A percentile compares a stretch with the other conserved stretches of the same genome.
phyloP scores from a whole-genome alignment of 2,888 invertebrate genomes.

The Apotomis capreana region DNA sequence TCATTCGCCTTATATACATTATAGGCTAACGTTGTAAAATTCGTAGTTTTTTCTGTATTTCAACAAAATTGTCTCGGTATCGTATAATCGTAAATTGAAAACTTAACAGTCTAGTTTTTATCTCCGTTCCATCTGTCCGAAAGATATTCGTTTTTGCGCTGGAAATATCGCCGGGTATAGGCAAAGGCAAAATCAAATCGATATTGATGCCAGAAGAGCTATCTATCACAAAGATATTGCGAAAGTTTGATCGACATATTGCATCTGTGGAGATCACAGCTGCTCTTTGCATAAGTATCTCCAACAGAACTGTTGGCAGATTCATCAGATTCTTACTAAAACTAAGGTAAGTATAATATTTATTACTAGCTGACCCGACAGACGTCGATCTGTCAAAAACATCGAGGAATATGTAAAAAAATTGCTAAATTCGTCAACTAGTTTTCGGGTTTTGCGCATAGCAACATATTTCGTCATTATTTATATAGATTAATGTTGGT shows the following conservation, averaged over 20 bases:
- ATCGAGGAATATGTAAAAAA: no score
- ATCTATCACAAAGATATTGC: constrained; percentile 40
- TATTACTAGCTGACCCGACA: no score
- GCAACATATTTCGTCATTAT: no score
- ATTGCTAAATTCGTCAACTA: no score
- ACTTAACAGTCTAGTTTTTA: constrained; percentile 8
- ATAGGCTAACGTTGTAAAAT: no score
- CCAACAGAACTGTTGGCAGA: not conserved
- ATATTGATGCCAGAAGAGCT: constrained; percentile 36
- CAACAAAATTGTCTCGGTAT: not conserved
- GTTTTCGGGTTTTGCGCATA: no score
- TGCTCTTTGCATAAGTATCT: constrained; percentile 20
- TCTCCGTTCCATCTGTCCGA: constrained; percentile 20
- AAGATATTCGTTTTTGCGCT: not conserved
- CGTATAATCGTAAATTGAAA: not conserved
- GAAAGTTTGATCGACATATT: constrained; percentile 40
- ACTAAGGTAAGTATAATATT: no score
- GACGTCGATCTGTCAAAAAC: no score
- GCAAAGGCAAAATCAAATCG: constrained; percentile 33
- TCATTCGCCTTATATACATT: no score
- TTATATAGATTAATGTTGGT: no score
- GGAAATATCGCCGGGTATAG: constrained; percentile 17
- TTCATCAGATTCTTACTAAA: not conserved
- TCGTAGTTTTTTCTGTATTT: no score
- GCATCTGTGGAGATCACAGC: constrained; percentile 32